phyloP scores from a whole-genome alignment of 2,888 invertebrate species.

The Atrina japonica region DNA sequence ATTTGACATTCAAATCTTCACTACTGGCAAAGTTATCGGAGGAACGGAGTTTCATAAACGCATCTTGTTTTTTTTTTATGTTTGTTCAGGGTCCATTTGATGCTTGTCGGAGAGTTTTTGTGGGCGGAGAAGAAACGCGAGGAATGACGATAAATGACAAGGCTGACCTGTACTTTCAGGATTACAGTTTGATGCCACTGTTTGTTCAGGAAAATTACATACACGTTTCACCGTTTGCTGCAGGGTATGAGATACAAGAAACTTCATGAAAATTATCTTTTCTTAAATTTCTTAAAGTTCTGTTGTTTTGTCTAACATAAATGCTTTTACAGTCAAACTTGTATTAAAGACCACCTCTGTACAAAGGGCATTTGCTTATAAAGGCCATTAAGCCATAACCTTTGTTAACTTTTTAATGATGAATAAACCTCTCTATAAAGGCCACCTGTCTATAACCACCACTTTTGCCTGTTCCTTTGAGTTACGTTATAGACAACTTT shows the following conservation, averaged over 20 bases:
- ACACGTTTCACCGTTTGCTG: slow-evolving; percentile 88
- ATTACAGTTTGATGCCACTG: slow-evolving; percentile 96
- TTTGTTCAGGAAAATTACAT: slow-evolving; percentile 99
- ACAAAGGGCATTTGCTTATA: too few species aligned
- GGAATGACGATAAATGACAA: slow-evolving; percentile 85
- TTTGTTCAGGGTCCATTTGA: slow-evolving; percentile 93
- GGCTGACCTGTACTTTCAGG: slow-evolving; percentile 96
- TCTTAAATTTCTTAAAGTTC: not conserved
- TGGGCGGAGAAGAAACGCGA: slow-evolving; percentile 74
- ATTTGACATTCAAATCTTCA: not conserved
- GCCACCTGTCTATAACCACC: too few species aligned
- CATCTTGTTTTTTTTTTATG: too few species aligned
- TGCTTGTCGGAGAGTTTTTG: slow-evolving; percentile 93
- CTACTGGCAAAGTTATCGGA: too few species aligned
- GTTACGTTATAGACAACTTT: too few species aligned
- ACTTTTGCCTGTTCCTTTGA: not conserved
- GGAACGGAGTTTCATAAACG: too few species aligned
- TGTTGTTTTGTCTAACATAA: not conserved
- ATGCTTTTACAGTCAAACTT: too few species aligned
- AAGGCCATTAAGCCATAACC: too few species aligned
- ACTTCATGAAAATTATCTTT: slow-evolving; percentile 17
- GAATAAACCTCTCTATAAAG: too few species aligned
- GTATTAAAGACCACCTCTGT: too few species aligned
- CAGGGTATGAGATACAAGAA: slow-evolving; percentile 83
- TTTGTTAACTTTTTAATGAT: too few species aligned